These are phyloP conservation scores for Thermophis baileyi DNA, from an alignment of 2,113 vertebrate genomes.

Conservation along the genomic window DNA sequence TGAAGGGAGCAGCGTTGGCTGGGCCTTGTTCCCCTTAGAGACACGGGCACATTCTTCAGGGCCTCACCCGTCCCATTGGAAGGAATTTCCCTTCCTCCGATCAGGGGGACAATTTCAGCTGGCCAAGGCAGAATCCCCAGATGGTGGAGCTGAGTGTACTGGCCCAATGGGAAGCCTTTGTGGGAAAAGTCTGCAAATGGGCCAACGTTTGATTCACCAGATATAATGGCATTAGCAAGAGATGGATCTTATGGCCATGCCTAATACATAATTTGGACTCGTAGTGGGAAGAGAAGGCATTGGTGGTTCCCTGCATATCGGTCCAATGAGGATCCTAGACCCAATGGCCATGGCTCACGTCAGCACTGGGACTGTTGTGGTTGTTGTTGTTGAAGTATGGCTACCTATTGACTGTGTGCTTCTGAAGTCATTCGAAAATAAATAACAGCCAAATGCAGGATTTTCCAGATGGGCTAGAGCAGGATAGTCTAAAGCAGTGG, in stretches of 20 bases:
- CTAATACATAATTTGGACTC: conserved; percentile 32
- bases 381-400: background rate
- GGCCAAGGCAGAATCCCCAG: background rate
- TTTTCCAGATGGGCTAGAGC: background rate
- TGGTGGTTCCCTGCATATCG: background rate
- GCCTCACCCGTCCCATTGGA: background rate
- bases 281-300: background rate
- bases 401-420: no score
- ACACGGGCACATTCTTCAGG: background rate
- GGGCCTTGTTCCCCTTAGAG: background rate
- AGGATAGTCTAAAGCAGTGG: no score
- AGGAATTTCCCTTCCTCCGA: no score
- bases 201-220: conserved; percentile 25
- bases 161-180: conserved; percentile 9
- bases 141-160: no score
- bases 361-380: background rate
- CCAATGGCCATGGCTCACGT: background rate
- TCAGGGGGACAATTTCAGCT: background rate
- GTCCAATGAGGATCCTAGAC: background rate
- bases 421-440: background rate
- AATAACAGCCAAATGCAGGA: background rate
- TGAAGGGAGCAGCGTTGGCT: no score
- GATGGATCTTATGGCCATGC: conserved; percentile 23
- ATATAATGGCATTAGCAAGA: conserved; percentile 40
- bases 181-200: conserved; percentile 3